phyloP scores from a whole-genome alignment of 2,797 vertebrate species.

The Lepidocolaptes lacrymiger region DNA sequence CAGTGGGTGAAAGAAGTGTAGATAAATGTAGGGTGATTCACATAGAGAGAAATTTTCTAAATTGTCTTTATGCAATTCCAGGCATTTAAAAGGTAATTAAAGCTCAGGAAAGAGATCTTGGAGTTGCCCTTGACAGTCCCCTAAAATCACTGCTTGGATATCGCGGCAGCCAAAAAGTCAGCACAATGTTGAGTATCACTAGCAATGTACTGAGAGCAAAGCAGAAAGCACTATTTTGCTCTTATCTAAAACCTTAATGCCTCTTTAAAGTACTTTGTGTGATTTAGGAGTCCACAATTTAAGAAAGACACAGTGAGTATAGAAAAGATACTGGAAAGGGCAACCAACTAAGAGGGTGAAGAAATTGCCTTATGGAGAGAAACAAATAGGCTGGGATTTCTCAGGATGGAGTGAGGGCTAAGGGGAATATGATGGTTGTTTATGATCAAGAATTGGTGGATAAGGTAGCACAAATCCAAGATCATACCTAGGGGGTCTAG shows the following conservation, averaged over 20 bases:
- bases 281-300: neutral
- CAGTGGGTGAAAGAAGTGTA: neutral
- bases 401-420: neutral
- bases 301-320: neutral
- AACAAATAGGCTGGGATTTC: neutral
- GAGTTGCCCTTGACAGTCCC: neutral
- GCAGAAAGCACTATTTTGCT: neutral
- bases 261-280: neutral
- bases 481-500: neutral
- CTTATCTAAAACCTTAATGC: neutral
- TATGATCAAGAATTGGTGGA: fast-evolving
- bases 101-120: neutral
- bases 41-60: neutral
- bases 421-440: neutral
- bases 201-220: neutral
- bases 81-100: neutral
- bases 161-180: neutral
- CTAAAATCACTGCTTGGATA: neutral
- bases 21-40: neutral
- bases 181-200: neutral
- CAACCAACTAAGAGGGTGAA: neutral
- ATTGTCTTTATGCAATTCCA: fast-evolving
- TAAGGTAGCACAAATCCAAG: neutral
- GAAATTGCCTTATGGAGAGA: neutral
- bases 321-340: neutral